These are phyloP conservation scores for Gnatocerus cornutus DNA, from an alignment of 2,888 invertebrate species.

Conservation along the genomic window DNA sequence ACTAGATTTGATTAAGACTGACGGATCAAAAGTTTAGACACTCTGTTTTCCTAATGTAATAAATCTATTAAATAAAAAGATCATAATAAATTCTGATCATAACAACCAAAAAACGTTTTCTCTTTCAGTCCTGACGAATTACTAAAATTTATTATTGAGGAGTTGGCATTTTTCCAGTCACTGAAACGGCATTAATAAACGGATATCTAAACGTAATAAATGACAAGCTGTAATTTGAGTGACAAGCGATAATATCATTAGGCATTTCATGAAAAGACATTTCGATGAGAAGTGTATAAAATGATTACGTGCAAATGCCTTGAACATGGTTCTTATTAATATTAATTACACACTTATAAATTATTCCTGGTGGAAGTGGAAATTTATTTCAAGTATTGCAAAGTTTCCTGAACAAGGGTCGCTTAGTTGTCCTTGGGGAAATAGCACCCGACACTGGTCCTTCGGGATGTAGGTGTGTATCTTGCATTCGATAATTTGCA, in stretches of 20 bases:
- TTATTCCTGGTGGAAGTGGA: conserved; percentile 39
- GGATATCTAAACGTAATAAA: conserved; percentile 25
- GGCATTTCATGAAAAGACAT: background rate
- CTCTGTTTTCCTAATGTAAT: no score
- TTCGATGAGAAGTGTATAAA: conserved; percentile 2
- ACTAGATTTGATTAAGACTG: no score
- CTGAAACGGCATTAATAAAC: conserved; percentile 24
- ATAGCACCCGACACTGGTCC: conserved; percentile 60
- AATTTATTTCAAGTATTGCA: conserved; percentile 50
- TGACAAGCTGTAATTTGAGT: conserved; percentile 18
- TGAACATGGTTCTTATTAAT: conserved; percentile 39
- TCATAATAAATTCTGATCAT: no score
- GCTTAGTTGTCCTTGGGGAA: conserved; percentile 59
- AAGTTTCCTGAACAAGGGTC: conserved; percentile 55
- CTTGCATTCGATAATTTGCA: conserved; percentile 63
- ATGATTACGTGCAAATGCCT: background rate
- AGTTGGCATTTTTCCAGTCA: conserved; percentile 21
- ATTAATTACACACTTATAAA: conserved; percentile 47
- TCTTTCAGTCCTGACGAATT: no score
- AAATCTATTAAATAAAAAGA: no score
- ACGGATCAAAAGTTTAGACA: no score
- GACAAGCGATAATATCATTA: conserved; percentile 31
- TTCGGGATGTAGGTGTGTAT: conserved; percentile 60
- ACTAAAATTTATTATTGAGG: background rate
- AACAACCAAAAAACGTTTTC: no score